phyloP scores from a whole-genome alignment of 2,113 vertebrate genomes.

The Ciconia stormi region DNA sequence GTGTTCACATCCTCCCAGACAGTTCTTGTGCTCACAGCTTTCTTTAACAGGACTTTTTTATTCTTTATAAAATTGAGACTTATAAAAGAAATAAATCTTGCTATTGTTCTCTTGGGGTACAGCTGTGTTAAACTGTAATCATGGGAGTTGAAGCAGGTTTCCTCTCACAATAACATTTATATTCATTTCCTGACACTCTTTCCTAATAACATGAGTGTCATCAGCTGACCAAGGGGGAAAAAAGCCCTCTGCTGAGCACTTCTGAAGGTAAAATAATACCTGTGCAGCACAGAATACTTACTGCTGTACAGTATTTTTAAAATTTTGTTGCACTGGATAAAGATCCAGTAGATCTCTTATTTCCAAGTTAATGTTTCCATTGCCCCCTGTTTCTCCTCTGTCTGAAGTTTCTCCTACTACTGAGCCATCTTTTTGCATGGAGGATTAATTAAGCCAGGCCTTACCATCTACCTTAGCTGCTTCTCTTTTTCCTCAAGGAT shows the following conservation, averaged over 20 bases:
- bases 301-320: not conserved
- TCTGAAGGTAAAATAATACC: not conserved
- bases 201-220: constrained; percentile 53
- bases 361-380: not conserved
- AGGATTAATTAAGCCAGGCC: not conserved
- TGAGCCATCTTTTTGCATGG: not conserved
- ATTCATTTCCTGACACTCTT: constrained; percentile 55
- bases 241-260: constrained; percentile 8
- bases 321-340: not conserved
- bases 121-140: constrained; percentile 56
- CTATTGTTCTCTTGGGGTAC: constrained; percentile 53
- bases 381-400: not conserved
- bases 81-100: constrained; percentile 66
- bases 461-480: not conserved
- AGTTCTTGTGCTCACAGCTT: not conserved
- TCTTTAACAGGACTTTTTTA: constrained; percentile 16
- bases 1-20: not conserved
- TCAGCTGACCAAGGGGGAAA: constrained; percentile 45
- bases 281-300: not conserved
- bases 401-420: not conserved
- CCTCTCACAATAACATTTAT: constrained; percentile 58
- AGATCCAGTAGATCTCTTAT: not conserved
- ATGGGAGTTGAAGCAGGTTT: constrained; percentile 63
- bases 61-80: constrained; percentile 47
- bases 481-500: not conserved